phyloP scores from a whole-genome alignment of 2,888 invertebrate species.

The Phyllotreta cruciferae region DNA sequence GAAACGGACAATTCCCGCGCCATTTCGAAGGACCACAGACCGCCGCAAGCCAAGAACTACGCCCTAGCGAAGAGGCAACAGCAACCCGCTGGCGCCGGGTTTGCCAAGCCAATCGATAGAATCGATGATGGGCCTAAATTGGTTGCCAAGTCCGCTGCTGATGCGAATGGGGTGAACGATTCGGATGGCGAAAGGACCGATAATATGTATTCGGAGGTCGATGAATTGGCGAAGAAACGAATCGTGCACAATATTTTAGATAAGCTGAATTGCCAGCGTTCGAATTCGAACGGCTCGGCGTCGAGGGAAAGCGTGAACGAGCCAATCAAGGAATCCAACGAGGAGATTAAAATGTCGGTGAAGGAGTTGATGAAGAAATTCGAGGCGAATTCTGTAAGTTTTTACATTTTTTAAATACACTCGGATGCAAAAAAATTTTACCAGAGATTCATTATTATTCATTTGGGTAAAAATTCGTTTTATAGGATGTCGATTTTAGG shows the following conservation, averaged over 20 bases:
- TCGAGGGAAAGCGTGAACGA: background rate
- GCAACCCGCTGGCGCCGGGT: slow-evolving; percentile 38
- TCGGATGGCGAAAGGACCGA: slow-evolving; percentile 3
- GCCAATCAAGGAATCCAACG: slow-evolving; percentile 8
- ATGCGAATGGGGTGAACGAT: background rate
- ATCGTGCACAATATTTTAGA: slow-evolving; percentile 46
- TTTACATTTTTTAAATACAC: slow-evolving; percentile 13
- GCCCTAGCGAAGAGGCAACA: slow-evolving; percentile 46
- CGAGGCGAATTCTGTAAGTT: slow-evolving; percentile 49
- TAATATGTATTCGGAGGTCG: slow-evolving; percentile 37
- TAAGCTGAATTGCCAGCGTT: slow-evolving; percentile 46
- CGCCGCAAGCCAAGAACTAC: slow-evolving; percentile 47
- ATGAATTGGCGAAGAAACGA: slow-evolving; percentile 42
- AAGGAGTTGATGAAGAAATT: slow-evolving; percentile 52
- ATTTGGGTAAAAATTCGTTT: no score
- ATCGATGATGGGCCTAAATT: slow-evolving; percentile 25
- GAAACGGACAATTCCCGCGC: slow-evolving; percentile 42
- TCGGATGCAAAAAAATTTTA: no score
- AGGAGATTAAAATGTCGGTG: slow-evolving; percentile 47
- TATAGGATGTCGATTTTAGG: no score
- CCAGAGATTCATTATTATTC: no score
- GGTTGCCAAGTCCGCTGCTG: background rate
- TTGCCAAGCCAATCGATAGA: slow-evolving; percentile 17
- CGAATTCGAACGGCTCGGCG: slow-evolving; percentile 17
- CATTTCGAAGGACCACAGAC: slow-evolving; percentile 50